Evolutionary conservation across 1,140 invertebrate species (phyloP).

Genomic region (Achroia grisella): DNA sequence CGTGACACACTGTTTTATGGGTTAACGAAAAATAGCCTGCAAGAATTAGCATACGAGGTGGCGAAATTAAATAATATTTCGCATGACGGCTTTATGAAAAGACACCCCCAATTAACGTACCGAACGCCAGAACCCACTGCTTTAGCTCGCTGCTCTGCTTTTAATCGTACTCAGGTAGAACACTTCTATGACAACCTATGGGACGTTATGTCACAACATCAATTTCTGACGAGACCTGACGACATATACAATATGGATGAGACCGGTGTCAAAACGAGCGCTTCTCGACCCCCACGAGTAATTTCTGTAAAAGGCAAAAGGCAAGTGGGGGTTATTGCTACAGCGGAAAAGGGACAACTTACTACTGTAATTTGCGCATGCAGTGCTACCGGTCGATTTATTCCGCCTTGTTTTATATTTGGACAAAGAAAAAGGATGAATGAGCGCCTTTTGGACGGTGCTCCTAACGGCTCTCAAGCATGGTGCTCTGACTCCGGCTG

Average conservation of each 20-base stretch:
- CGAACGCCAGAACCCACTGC: constrained; percentile 15
- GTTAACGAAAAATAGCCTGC: neutral
- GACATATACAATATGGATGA: constrained; percentile 48
- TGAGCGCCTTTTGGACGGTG: constrained; percentile 9
- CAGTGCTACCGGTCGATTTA: constrained; percentile 8
- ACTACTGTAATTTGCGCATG: constrained; percentile 20
- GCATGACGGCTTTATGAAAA: constrained; percentile 10
- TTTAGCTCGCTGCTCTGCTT: constrained; percentile 13
- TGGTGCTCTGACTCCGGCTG: neutral
- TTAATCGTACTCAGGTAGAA: constrained; percentile 8
- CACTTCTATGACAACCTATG: constrained; percentile 10
- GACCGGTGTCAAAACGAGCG: constrained; percentile 41
- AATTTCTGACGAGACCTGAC: constrained; percentile 1
- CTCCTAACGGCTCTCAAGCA: neutral
- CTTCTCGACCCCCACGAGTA: constrained; percentile 36
- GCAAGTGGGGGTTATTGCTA: constrained; percentile 13
- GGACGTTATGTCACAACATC: neutral
- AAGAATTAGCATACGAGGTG: constrained; percentile 7
- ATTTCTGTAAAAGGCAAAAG: constrained; percentile 33
- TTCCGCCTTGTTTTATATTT: constrained; percentile 1
- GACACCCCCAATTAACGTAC: constrained; percentile 11
- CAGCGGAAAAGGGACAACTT: constrained; percentile 30
- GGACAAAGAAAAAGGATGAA: constrained; percentile 7
- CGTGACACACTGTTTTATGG: constrained; percentile 6
- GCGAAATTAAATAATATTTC: constrained; percentile 7